Base-by-base conservation (phyloP, 2,888 invertebrate species). In the Mesochorus sp. region DNA sequence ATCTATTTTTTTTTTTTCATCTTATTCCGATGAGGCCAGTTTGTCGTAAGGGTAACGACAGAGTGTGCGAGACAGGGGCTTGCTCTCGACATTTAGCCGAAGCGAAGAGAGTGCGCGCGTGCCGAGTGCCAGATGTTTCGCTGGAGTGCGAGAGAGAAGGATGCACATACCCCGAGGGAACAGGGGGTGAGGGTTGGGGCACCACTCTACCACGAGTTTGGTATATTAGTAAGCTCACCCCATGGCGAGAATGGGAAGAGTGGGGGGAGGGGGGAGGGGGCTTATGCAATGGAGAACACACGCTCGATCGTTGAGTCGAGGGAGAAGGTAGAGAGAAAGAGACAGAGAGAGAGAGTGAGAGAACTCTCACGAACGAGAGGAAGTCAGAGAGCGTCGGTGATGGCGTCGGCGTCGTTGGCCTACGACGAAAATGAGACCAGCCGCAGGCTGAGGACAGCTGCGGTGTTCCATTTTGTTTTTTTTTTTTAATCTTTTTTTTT, bases 181-280 rank as follows among this genome's bases (percentile, higher is more conserved):
- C 42, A 42, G 53, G 67, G 19, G 26, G 53, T 53, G n/a, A n/a
- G n/a, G n/a, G n/a, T n/a, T n/a, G n/a, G n/a, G n/a, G n/a, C n/a
- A n/a, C n/a, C n/a, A n/a, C 53, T 49, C 26, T 26, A 49, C n/a
- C 70, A 49, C 59, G 59, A 70, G 59, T 59, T 59, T 49, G 34
- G 47, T 59, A 49, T 59, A 70, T 70, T 59, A 70, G 70, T 59
- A 49, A 47, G 77, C 74, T 84, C 80, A 73, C 83, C 83, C 79
- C 71, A 81, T 75, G 80, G 84, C 81, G 79, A 70, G 76, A 76
- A 81, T 81, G 80, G 76, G 79, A 71, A 68, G 76, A 82, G 77
- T 73, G 75, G 76, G 70, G 67, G 68, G 31, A 6, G 31, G 31
- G 3, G n/a, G n/a, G n/a, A n/a, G 24, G 57, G 68, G 73, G 68